These are phyloP conservation scores for Marmota monax DNA, from an alignment of 2,113 vertebrate species.

Conservation along the genomic window DNA sequence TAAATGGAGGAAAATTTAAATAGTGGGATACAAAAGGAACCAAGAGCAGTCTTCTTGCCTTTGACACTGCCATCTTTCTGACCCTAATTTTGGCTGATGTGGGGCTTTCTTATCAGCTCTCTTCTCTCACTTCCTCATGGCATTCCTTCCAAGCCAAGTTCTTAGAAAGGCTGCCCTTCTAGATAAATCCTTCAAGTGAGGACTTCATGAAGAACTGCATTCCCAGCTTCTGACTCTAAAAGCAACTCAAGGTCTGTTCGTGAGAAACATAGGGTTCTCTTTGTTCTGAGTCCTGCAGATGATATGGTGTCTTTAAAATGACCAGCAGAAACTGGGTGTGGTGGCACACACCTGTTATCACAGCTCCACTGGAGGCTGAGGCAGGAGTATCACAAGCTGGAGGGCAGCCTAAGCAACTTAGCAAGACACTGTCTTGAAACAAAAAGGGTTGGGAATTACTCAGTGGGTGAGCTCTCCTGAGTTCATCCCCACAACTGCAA, in stretches of 20 bases:
- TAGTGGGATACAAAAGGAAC: not conserved
- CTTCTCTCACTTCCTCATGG: not conserved
- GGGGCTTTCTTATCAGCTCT: not conserved
- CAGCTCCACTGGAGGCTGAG: not conserved
- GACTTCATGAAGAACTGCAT: not conserved
- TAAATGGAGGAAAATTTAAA: not conserved
- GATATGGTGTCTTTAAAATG: not conserved
- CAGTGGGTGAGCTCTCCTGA: not conserved
- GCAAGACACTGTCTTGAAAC: not conserved
- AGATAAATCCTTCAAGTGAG: not conserved
- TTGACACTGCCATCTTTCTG: not conserved
- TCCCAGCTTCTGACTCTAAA: not conserved
- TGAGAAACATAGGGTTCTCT: not conserved
- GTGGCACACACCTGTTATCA: not conserved
- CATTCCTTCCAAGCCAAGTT: not conserved
- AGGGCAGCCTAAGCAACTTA: not conserved
- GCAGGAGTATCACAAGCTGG: not conserved
- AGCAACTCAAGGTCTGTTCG: not conserved
- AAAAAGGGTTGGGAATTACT: not conserved
- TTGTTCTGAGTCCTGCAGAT: not conserved
- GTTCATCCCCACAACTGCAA: not conserved
- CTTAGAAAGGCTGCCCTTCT: not conserved
- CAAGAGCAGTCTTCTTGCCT: fast-evolving
- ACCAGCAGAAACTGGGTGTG: not conserved
- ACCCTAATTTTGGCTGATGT: not conserved